Evolutionary conservation across 2,888 invertebrate species (phyloP).

Genomic region (Acrocyrtus sp.): DNA sequence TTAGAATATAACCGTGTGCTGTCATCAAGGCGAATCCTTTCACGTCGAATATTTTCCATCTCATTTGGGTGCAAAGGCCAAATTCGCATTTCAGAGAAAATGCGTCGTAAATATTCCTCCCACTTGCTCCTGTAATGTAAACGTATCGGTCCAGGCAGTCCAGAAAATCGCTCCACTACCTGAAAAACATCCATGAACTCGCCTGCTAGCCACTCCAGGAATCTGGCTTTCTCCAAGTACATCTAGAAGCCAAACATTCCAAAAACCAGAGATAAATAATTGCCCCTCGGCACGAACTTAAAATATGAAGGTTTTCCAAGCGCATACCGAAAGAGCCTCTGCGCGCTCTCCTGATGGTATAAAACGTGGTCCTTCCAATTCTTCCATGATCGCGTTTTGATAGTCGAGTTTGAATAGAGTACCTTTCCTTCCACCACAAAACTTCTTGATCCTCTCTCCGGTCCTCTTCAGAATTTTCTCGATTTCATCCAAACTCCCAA

Average conservation of each 20-base stretch:
- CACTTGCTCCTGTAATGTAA: neutral
- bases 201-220: conserved; percentile 18
- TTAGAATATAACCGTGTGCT: neutral
- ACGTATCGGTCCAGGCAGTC: neutral
- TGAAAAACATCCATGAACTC: conserved; percentile 8
- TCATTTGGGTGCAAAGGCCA: conserved; percentile 50
- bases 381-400: neutral
- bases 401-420: too few relatives aligned
- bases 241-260: conserved; percentile 21
- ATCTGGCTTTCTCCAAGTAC: conserved; percentile 22
- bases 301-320: too few relatives aligned
- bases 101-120: neutral
- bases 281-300: too few relatives aligned
- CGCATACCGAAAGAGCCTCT: too few relatives aligned
- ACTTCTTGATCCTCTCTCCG: too few relatives aligned
- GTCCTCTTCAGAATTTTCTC: neutral
- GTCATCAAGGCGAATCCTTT: conserved; percentile 34
- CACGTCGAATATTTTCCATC: neutral
- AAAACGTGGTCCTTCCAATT: too few relatives aligned
- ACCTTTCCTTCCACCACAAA: too few relatives aligned
- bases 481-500: conserved; percentile 25
- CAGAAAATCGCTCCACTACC: neutral
- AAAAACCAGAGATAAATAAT: too few relatives aligned
- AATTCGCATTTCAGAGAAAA: neutral
- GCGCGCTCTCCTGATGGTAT: too few relatives aligned